Conservation (phyloP, 2,113 vertebrate genomes). For the Tupaia chinensis region DNA sequence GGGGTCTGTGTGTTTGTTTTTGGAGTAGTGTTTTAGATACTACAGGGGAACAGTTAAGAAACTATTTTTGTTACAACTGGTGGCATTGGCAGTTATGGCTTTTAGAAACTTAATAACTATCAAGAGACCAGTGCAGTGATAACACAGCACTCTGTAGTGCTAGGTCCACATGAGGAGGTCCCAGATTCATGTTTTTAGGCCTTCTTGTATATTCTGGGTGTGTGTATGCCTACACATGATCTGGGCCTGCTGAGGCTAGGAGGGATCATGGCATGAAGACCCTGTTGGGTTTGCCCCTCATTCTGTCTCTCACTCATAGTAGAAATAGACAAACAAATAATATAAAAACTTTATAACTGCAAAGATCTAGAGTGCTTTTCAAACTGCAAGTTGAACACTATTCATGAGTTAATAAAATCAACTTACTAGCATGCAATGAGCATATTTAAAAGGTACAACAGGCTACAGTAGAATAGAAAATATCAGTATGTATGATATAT, state of each 20-base stretch:
- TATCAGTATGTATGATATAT: neutral
- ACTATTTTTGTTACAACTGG: neutral
- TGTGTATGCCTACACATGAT: too few relatives aligned
- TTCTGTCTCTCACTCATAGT: too few relatives aligned
- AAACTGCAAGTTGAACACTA: neutral
- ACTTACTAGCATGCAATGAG: neutral
- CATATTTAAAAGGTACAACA: slow-evolving; percentile 7
- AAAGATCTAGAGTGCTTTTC: neutral
- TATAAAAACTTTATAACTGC: too few relatives aligned
- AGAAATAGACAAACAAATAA: too few relatives aligned
- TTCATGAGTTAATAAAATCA: neutral
- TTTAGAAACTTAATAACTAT: neutral
- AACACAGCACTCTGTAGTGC: too few relatives aligned
- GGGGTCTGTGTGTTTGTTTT: neutral
- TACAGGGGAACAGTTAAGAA: neutral
- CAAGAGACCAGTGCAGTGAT: neutral
- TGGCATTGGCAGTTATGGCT: neutral
- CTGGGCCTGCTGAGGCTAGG: too few relatives aligned
- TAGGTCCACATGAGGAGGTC: too few relatives aligned
- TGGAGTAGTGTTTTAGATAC: neutral
- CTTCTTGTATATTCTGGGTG: too few relatives aligned
- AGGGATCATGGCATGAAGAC: too few relatives aligned
- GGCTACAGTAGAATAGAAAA: neutral
- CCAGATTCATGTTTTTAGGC: too few relatives aligned
- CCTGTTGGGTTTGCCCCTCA: too few relatives aligned